Evolutionary conservation across 2,113 vertebrate species (phyloP), one percentile per base, ranked within the genome.

Genomic region (Puffinus mauretanicus): DNA sequence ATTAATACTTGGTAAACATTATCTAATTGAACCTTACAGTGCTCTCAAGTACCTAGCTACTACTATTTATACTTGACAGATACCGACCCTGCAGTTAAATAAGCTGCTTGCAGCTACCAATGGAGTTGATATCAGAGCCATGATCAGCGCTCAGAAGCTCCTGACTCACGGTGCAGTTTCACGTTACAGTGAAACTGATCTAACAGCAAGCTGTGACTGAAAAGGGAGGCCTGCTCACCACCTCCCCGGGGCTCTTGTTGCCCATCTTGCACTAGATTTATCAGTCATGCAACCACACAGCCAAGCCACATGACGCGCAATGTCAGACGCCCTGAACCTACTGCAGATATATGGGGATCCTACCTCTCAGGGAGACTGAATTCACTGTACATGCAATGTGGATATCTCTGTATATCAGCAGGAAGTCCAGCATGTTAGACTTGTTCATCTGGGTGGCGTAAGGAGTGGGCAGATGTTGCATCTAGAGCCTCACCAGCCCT

Each of bases 11-110:
- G 58, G 70, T 66, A 94, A 91, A 70, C 38, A 93, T 51, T 79
- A 89, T 34, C 34, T 95, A 95, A 96, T 82, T 82, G 60, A 95
- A 77, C 82, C 32, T 93, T 87, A 30, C 14, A 73, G 66, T 27
- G 32, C 46, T 69, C 54, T 77, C 81, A 84, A 52, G 64, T 36
- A 96, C 52, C 36, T 13, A 72, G 52, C 58, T 69, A 64, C 38
- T 57, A 60, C 52, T 64, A 27, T 76, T 86, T n/a, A 55, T n/a
- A 55, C 38, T 30, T 52, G 32, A 46, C 49, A 75, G 49, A 82
- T 40, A 88, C 9, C 0, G 3, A 40, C 34, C 44, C 62, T 54
- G 57, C 58, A 93, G 81, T 54, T 87, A 54, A 51, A 36, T 29
- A 70, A 78, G 72, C 70, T 36, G 29, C 62, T 36, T 22, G 5